phyloP scores from a whole-genome alignment of 2,113 vertebrate species.

The Forbesichthys papilliferus region DNA sequence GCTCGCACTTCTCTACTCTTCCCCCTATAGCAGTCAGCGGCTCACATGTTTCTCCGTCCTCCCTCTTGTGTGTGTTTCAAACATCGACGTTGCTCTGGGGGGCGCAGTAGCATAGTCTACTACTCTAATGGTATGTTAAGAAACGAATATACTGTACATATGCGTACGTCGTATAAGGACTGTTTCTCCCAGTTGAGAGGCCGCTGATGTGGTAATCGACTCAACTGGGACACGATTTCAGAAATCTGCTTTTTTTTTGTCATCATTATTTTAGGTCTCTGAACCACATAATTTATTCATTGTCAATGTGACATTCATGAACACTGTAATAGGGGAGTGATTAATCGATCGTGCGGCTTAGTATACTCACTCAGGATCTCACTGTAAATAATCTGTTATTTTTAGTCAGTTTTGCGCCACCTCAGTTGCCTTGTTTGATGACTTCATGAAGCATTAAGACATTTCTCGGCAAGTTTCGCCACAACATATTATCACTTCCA shows the following conservation, averaged over 20 bases:
- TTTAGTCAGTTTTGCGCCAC: neutral
- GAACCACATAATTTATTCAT: constrained; percentile 8
- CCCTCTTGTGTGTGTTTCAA: too few species aligned
- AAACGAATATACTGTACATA: neutral
- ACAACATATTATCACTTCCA: neutral
- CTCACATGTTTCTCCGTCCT: too few species aligned
- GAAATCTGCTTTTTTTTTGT: constrained; percentile 63
- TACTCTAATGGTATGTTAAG: constrained; percentile 1
- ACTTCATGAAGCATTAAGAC: neutral
- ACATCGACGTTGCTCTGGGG: too few species aligned
- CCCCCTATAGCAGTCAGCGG: too few species aligned
- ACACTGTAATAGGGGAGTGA: neutral
- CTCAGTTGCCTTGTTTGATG: neutral
- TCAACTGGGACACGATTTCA: constrained; percentile 69
- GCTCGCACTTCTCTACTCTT: too few species aligned
- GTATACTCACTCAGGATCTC: neutral
- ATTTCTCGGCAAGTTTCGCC: neutral
- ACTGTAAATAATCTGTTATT: neutral
- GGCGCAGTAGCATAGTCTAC: too few species aligned
- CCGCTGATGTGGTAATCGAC: constrained; percentile 54
- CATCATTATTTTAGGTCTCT: constrained; percentile 47
- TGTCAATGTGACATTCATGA: constrained; percentile 19
- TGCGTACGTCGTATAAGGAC: neutral
- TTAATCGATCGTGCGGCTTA: neutral
- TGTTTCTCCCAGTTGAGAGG: constrained; percentile 20